These are phyloP conservation scores for Polietes domitor DNA, from an alignment of 2,888 invertebrate genomes.

Conservation along the genomic window DNA sequence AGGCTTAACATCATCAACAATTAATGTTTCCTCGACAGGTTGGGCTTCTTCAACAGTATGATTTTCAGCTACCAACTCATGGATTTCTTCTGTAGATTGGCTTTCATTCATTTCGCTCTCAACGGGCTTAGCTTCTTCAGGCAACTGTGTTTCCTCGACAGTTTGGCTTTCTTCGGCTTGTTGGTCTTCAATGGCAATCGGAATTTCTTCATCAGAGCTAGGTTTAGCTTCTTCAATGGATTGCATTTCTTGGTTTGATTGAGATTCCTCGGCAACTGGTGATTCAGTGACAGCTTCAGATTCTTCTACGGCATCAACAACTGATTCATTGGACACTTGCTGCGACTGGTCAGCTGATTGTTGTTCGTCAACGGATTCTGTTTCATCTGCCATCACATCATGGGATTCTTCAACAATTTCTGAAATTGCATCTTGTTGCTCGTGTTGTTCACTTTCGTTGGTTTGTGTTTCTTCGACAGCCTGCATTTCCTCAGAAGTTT, in stretches of 20 bases:
- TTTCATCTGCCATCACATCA: background rate
- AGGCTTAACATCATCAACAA: background rate
- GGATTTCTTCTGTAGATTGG: background rate
- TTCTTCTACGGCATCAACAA: background rate
- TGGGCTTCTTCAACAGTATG: background rate
- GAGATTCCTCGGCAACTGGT: slow-evolving; percentile 20
- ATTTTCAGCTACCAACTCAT: slow-evolving; percentile 14
- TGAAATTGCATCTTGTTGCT: background rate
- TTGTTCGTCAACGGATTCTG: background rate
- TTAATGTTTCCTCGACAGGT: slow-evolving; percentile 12
- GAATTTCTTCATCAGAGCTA: too few relatives aligned
- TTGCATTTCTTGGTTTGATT: slow-evolving; percentile 28
- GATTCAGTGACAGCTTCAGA: slow-evolving; percentile 71
- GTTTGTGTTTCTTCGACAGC: background rate
- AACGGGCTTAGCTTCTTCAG: background rate
- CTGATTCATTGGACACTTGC: background rate
- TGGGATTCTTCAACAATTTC: background rate
- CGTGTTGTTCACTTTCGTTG: background rate
- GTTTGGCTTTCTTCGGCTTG: background rate
- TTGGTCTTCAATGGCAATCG: background rate
- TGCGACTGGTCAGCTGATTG: background rate
- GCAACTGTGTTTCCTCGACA: background rate
- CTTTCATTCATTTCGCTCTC: background rate
- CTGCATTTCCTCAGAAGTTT: background rate
- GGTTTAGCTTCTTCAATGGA: background rate